Evolutionary conservation across 2,888 invertebrate genomes (phyloP).

Genomic region (Oligia latruncula): DNA sequence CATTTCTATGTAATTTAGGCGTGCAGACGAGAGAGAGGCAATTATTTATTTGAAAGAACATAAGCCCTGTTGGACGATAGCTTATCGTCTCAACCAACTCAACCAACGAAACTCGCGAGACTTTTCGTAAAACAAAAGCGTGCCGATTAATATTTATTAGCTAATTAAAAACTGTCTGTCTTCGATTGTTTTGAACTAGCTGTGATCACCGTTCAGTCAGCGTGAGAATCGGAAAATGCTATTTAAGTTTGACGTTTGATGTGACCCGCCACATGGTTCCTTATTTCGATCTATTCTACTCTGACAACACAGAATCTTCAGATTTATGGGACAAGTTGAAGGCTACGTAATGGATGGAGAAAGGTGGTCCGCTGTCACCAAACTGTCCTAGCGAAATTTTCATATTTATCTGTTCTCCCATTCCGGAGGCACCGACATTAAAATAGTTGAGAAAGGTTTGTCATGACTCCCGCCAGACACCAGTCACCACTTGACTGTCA

Average conservation of each 20-base stretch:
- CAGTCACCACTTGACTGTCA: too few species aligned
- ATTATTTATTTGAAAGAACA: neutral
- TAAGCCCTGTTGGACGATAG: neutral
- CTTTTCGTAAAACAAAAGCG: constrained; percentile 8
- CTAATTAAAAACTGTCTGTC: constrained; percentile 11
- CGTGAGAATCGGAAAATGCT: neutral
- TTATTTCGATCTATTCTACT: neutral
- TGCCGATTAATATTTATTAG: constrained; percentile 27
- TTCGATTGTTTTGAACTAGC: constrained; percentile 18
- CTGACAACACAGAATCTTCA: neutral
- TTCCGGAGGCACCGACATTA: neutral
- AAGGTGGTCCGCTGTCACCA: neutral
- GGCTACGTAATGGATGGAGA: neutral
- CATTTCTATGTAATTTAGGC: too few species aligned
- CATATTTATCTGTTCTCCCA: neutral
- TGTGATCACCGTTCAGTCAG: neutral
- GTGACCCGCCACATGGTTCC: neutral
- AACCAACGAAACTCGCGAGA: neutral
- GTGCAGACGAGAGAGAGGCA: neutral
- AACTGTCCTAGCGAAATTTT: neutral
- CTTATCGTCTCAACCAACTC: neutral
- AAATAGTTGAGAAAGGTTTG: too few species aligned
- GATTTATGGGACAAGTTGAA: neutral
- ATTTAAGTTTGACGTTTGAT: neutral
- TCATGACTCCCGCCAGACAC: too few species aligned